phyloP scores from a whole-genome alignment of 2,888 invertebrate species.

The Nemapogon koenigi region DNA sequence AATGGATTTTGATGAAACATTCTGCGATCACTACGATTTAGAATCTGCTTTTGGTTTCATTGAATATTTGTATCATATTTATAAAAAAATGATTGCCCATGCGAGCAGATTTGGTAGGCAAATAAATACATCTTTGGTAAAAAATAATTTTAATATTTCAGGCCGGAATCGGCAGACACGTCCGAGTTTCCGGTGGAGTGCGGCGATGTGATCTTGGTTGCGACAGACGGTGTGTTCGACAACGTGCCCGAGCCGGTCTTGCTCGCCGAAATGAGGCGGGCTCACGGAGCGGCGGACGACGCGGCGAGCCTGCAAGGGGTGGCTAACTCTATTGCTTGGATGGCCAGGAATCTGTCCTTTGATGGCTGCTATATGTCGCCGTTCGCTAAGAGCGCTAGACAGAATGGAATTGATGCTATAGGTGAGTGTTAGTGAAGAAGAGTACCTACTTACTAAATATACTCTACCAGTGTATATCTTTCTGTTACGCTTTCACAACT shows the following conservation, averaged over 20 bases:
- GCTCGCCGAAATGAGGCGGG: slow-evolving; percentile 82
- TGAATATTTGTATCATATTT: too few relatives aligned
- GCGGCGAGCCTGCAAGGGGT: slow-evolving; percentile 83
- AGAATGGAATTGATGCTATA: slow-evolving; percentile 91
- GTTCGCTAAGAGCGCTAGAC: slow-evolving; percentile 90
- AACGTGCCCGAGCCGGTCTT: slow-evolving; percentile 93
- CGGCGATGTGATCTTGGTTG: slow-evolving; percentile 93
- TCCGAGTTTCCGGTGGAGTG: slow-evolving; percentile 88
- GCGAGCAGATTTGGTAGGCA: too few relatives aligned
- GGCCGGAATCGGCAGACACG: slow-evolving; percentile 91
- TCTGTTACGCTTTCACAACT: background rate
- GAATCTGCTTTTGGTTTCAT: too few relatives aligned
- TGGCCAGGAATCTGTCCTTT: slow-evolving; percentile 92
- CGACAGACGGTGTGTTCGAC: slow-evolving; percentile 98
- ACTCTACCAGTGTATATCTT: too few relatives aligned
- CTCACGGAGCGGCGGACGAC: slow-evolving; percentile 69
- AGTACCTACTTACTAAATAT: too few relatives aligned
- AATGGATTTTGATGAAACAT: too few relatives aligned
- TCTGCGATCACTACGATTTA: too few relatives aligned
- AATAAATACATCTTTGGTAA: too few relatives aligned
- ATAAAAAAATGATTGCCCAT: too few relatives aligned
- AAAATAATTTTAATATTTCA: slow-evolving; percentile 30
- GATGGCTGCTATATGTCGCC: slow-evolving; percentile 96
- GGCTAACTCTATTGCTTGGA: slow-evolving; percentile 93
- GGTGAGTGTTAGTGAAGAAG: too few relatives aligned